Conservation (phyloP, 2,113 vertebrate genomes). For the Hucho hucho region DNA sequence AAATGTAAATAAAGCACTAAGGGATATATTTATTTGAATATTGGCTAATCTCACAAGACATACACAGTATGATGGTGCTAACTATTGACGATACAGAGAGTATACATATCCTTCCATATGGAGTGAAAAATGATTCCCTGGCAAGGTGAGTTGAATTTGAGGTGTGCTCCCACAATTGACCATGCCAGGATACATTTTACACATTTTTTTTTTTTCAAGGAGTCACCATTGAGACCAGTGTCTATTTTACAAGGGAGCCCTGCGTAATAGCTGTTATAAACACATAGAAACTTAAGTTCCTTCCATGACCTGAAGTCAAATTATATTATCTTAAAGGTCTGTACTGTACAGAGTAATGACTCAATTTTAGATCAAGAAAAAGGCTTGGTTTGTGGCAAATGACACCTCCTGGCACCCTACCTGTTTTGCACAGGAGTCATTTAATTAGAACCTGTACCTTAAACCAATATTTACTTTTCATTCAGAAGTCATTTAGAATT, state of each 20-base stretch:
- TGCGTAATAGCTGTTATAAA: not conserved
- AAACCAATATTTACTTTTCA: slow-evolving; percentile 15
- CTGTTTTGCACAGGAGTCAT: slow-evolving; percentile 30
- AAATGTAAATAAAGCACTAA: not conserved
- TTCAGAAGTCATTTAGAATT: not conserved
- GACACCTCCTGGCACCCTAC: slow-evolving; percentile 31
- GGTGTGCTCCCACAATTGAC: not conserved
- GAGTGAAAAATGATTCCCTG: not conserved
- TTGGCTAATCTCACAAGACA: not conserved
- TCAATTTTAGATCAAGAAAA: slow-evolving; percentile 34
- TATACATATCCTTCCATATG: too few relatives aligned
- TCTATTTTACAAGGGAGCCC: too few relatives aligned
- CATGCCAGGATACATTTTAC: not conserved
- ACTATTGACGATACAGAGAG: too few relatives aligned
- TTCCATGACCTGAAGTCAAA: slow-evolving; percentile 13
- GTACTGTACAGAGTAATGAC: slow-evolving; percentile 37
- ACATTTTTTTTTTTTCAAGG: too few relatives aligned
- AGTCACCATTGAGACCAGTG: too few relatives aligned
- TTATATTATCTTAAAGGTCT: slow-evolving; percentile 49
- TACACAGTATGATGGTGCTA: too few relatives aligned
- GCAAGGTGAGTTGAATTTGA: not conserved
- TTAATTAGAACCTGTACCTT: slow-evolving; percentile 10
- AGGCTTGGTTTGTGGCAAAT: slow-evolving; percentile 36
- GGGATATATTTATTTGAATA: not conserved
- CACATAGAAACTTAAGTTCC: slow-evolving; percentile 18